Conservation (phyloP, 2,797 vertebrate species). For the Chloroceryle amazona region DNA sequence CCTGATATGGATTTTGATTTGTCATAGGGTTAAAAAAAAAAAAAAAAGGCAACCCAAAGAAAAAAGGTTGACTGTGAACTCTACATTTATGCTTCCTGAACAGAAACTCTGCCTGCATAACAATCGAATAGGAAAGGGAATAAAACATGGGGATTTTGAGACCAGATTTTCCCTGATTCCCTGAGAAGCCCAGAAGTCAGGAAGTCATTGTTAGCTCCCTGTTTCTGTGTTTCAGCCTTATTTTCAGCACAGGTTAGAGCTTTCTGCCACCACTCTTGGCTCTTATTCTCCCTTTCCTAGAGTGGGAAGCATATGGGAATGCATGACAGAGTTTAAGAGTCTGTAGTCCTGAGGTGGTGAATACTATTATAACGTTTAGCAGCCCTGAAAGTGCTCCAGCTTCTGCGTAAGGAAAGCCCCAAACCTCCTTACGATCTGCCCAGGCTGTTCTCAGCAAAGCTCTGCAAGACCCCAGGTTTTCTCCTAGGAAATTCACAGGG, state of each 20-base stretch:
- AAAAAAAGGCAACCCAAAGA: not conserved
- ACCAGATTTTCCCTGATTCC: slow-evolving; percentile 42
- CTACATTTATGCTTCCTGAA: slow-evolving; percentile 35
- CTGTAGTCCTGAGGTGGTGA: slow-evolving; percentile 45
- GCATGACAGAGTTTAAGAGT: slow-evolving; percentile 55
- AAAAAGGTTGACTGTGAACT: slow-evolving; percentile 19
- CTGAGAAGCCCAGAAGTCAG: slow-evolving; percentile 62
- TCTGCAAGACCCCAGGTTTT: slow-evolving; percentile 62
- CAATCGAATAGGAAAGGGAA: slow-evolving; percentile 53
- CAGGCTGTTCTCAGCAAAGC: not conserved
- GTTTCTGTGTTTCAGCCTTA: slow-evolving; percentile 49
- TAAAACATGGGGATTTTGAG: slow-evolving; percentile 54
- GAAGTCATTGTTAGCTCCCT: slow-evolving; percentile 58
- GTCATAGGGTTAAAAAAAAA: not conserved
- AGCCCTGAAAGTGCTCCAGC: slow-evolving; percentile 22
- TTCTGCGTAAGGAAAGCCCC: slow-evolving; percentile 43
- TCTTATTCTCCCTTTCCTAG: slow-evolving; percentile 33
- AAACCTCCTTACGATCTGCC: slow-evolving; percentile 39
- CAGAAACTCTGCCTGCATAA: slow-evolving; percentile 53
- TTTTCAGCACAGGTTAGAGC: slow-evolving; percentile 52
- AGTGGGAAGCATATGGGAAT: slow-evolving; percentile 59
- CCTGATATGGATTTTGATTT: slow-evolving; percentile 46
- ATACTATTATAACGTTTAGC: slow-evolving; percentile 33
- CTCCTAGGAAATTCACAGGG: not conserved
- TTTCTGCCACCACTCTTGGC: slow-evolving; percentile 37